Percentiles rank a stretch among this genome's conserved stretches.
These are phyloP conservation scores for Carassius auratus DNA, from an alignment of 2,113 vertebrate species.

Conservation along the genomic window DNA sequence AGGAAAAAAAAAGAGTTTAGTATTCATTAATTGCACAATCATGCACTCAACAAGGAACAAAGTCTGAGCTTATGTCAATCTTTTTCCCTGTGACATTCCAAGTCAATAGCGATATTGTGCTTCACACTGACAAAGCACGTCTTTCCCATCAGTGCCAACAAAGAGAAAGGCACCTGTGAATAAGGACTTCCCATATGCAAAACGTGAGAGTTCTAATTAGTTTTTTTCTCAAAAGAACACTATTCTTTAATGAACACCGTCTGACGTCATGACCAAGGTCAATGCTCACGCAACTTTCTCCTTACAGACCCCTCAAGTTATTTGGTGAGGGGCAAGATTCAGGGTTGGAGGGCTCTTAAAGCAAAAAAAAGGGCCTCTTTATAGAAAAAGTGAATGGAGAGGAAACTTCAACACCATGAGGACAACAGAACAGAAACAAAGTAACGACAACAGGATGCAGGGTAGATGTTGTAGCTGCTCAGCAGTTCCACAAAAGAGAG, in stretches of 20 bases:
- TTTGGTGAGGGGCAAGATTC: neutral
- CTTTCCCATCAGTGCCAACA: neutral
- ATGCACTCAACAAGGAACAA: constrained; percentile 31
- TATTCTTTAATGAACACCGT: neutral
- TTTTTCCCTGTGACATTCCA: constrained; percentile 42
- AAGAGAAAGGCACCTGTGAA: constrained; percentile 15
- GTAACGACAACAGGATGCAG: neutral
- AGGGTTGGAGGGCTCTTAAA: constrained; percentile 29
- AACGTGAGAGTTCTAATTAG: constrained; percentile 11
- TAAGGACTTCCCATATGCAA: neutral
- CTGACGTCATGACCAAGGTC: constrained; percentile 22
- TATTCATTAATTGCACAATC: constrained; percentile 33
- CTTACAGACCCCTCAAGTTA: neutral
- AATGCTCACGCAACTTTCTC: constrained; percentile 4
- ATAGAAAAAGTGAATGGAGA: neutral
- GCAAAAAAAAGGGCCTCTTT: neutral
- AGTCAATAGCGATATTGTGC: constrained; percentile 38
- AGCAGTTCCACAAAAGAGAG: constrained; percentile 2
- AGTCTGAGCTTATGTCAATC: constrained; percentile 36
- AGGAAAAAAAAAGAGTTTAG: too few relatives aligned
- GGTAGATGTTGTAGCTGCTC: neutral
- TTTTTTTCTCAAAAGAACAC: neutral
- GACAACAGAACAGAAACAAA: neutral
- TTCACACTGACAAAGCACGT: constrained; percentile 20
- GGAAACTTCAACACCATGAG: neutral